Evolutionary conservation across 2,797 vertebrate species (phyloP), one percentile per base, ranked within the genome.

Genomic region (Xerus rutilus): DNA sequence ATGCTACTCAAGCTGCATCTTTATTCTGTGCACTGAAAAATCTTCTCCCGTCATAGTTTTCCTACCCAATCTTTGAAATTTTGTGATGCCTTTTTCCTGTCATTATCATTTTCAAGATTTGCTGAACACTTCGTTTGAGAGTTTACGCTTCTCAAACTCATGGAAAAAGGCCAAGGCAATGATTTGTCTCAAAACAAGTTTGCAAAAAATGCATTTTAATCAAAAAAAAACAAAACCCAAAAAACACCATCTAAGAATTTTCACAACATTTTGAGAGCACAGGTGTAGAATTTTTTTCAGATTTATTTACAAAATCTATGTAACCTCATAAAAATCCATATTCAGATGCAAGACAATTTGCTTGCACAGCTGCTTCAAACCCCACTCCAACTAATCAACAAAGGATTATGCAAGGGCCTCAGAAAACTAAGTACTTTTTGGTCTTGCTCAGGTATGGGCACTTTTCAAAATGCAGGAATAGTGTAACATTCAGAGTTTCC

Each of bases 221-320:
- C 62, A 69, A 74, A 86, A 84, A 78, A 84, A 57, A 21, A 57
- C 21, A 21, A 57, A 49, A 13, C 2, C 12, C 39, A 49, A 83
- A 76, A 59, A 89, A 91, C 76, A 43, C 54, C 65, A 64, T 86
- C 64, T 86, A 85, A 86, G 79, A 94, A 94, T 49, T 65, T 93
- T 65, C 79, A 65, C 39, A 79, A 74, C 65, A 88, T 67, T 85
- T 77, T 70, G 70, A 87, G 77, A 95, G n/a, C 85, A 94, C 96
- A 97, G 97, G 97, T 97, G 90, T 92, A 93, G 69, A 17, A 49
- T 62, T 95, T 87, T 87, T 67, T 84, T 79, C 62, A 82, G 89
- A 86, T 94, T 95, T 97, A 96, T 96, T 97, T 96, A 96, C 93
- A 90, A 96, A 96, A 97, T 67, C 64, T 93, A 79, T 49, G 65